Conservation (phyloP, 2,113 vertebrate genomes). For the Chaetodon auriga region DNA sequence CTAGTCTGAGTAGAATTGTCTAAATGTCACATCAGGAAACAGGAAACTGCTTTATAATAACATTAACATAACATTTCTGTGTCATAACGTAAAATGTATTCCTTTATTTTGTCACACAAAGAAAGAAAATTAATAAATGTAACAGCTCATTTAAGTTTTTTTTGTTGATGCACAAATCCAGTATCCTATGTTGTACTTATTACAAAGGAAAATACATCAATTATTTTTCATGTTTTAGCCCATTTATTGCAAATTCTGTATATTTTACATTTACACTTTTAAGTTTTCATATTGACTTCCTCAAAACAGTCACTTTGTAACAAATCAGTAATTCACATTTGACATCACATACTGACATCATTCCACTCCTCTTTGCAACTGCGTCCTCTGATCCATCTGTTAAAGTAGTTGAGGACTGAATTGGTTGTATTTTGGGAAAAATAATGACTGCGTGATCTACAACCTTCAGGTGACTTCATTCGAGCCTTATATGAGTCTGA, state of each 20-base stretch:
- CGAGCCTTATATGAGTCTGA: conserved; percentile 97
- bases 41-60: not conserved
- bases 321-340: not conserved
- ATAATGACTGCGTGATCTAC: not conserved
- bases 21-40: conserved; percentile 31
- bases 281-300: not conserved
- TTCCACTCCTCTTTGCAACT: not conserved
- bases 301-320: not conserved
- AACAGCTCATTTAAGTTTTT: conserved; percentile 6
- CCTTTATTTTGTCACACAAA: not conserved
- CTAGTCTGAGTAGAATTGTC: not conserved
- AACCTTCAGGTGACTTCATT: conserved; percentile 93
- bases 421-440: not conserved
- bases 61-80: no score
- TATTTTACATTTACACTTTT: not conserved
- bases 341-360: no score
- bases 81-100: not conserved
- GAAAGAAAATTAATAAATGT: not conserved
- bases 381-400: not conserved
- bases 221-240: not conserved
- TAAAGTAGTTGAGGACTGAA: not conserved
- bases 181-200: not conserved
- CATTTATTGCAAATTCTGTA: conserved; percentile 4
- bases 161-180: conserved; percentile 3
- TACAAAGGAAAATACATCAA: not conserved